These are phyloP conservation scores for Papilio polytes DNA, from an alignment of 1,140 invertebrate genomes.

Conservation along the genomic window DNA sequence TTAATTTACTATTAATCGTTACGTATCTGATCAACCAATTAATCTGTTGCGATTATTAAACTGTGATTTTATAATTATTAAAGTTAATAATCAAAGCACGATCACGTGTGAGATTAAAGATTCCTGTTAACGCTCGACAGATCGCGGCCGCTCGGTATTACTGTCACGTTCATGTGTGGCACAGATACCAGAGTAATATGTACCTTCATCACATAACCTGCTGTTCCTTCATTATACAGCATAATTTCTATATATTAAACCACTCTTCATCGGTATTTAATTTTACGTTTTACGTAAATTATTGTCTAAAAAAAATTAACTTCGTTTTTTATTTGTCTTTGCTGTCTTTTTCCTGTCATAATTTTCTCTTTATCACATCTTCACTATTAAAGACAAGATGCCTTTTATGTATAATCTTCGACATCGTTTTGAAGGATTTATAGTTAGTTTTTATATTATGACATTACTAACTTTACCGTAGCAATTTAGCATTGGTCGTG, in stretches of 20 bases:
- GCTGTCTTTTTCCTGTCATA: neutral
- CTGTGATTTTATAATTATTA: conserved; percentile 6
- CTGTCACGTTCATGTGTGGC: conserved; percentile 34
- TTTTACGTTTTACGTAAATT: no score
- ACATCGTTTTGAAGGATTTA: conserved; percentile 28
- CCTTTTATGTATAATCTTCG: conserved; percentile 13
- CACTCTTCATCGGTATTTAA: neutral
- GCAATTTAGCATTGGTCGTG: conserved; percentile 47
- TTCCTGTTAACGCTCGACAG: conserved; percentile 25
- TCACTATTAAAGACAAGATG: neutral
- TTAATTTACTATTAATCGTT: neutral
- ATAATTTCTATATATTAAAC: neutral
- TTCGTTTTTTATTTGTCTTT: neutral
- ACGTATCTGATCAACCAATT: neutral
- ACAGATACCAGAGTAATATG: conserved; percentile 25
- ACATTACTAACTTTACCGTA: conserved; percentile 26
- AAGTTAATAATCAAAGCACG: conserved; percentile 27
- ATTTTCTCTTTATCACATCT: conserved; percentile 19
- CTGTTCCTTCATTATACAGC: neutral
- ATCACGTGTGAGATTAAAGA: conserved; percentile 31
- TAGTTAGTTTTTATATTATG: conserved; percentile 9
- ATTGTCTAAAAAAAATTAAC: neutral
- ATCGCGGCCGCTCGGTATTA: conserved; percentile 14
- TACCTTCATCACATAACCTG: neutral
- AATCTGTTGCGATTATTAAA: conserved; percentile 1